phyloP scores from a whole-genome alignment of 92 coral and sea anemone genomes.

The Phenganax marumi region DNA sequence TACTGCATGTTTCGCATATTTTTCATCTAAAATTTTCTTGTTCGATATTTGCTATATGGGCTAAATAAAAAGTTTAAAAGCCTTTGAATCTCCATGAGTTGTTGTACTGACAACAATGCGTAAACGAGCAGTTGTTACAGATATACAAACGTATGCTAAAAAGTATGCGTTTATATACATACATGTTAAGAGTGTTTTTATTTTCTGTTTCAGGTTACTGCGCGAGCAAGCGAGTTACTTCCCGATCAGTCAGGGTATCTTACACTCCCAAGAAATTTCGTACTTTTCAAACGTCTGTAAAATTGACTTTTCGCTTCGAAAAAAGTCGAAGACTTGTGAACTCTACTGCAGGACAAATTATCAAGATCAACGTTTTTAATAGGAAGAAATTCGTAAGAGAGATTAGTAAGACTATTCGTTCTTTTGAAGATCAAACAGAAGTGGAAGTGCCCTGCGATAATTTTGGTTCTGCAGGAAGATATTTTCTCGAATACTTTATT shows the following conservation, averaged over 20 bases:
- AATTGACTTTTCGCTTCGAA: constrained; percentile 6
- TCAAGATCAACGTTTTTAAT: constrained; percentile 22
- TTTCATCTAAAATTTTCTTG: too few relatives aligned
- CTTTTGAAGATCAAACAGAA: neutral
- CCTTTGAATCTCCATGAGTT: too few relatives aligned
- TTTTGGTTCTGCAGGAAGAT: constrained; percentile 79
- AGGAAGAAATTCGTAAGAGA: constrained; percentile 2
- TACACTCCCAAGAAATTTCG: constrained; percentile 20
- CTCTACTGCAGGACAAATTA: neutral
- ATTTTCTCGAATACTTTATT: constrained; percentile 71
- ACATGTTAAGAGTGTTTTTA: neutral
- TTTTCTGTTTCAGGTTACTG: neutral
- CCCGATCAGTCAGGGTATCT: neutral
- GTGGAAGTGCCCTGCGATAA: constrained; percentile 64
- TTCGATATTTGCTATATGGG: too few relatives aligned
- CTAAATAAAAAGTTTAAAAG: too few relatives aligned
- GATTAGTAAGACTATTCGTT: constrained; percentile 5
- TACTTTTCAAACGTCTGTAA: constrained; percentile 21
- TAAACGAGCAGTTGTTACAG: too few relatives aligned
- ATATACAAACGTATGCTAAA: too few relatives aligned
- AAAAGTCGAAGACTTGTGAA: neutral
- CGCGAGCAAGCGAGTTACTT: neutral
- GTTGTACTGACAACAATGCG: too few relatives aligned
- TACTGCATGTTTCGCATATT: too few relatives aligned
- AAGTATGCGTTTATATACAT: neutral